Conservation (phyloP, 2,113 vertebrate species). For the Vombatus ursinus region DNA sequence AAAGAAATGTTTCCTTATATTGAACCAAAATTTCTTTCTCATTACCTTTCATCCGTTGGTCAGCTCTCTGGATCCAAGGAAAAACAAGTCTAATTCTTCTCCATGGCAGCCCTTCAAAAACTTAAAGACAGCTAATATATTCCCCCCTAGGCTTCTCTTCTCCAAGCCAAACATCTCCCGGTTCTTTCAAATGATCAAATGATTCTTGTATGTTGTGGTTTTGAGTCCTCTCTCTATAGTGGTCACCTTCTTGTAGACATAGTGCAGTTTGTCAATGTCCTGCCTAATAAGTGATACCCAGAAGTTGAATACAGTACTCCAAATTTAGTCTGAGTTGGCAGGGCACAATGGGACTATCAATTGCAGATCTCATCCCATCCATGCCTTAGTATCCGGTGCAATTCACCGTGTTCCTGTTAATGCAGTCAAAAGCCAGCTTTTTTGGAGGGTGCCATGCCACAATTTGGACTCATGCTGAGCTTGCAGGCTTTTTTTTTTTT, state of each 20-base stretch:
- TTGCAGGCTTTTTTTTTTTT: background rate
- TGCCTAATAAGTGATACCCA: background rate
- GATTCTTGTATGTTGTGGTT: background rate
- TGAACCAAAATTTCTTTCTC: background rate
- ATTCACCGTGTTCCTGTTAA: background rate
- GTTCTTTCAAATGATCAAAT: background rate
- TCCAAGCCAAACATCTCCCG: background rate
- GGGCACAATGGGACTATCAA: background rate
- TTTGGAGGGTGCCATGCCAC: background rate
- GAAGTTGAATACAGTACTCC: background rate
- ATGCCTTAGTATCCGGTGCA: background rate
- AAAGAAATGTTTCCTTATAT: background rate
- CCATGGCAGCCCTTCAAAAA: background rate
- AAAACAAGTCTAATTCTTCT: background rate
- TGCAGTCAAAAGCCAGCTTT: background rate
- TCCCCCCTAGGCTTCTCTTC: background rate
- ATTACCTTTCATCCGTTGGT: background rate
- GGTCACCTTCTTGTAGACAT: background rate
- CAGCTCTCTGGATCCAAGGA: background rate
- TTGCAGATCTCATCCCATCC: background rate
- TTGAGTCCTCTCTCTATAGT: background rate
- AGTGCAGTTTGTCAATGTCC: background rate
- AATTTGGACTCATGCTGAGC: background rate
- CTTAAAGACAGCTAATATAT: background rate
- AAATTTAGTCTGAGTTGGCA: background rate